Evolutionary conservation across 2,888 invertebrate genomes (phyloP).

Genomic region (Clostera curtula): DNA sequence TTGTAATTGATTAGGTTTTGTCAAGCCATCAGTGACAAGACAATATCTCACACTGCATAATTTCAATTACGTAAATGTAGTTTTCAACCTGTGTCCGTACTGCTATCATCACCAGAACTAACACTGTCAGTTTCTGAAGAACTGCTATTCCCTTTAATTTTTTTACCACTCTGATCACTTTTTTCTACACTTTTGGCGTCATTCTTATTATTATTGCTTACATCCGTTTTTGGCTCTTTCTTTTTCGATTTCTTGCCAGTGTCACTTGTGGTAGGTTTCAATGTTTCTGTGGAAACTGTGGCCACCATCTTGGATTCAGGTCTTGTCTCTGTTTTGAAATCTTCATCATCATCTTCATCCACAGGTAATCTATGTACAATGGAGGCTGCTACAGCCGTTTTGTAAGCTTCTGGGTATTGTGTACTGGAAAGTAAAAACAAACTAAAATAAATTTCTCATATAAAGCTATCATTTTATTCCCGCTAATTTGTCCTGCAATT

Average conservation of each 20-base stretch:
- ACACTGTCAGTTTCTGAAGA: conserved; percentile 78
- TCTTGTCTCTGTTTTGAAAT: conserved; percentile 40
- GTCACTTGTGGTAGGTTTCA: conserved; percentile 54
- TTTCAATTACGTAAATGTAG: conserved; percentile 1
- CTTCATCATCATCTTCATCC: conserved; percentile 53
- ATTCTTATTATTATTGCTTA: conserved; percentile 41
- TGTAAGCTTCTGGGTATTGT: conserved; percentile 81
- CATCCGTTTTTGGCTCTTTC: conserved; percentile 30
- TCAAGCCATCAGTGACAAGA: no score
- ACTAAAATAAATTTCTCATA: conserved; percentile 3
- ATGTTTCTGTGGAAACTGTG: conserved; percentile 62
- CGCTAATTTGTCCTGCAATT: no score
- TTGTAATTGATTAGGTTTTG: no score
- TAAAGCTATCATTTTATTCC: no score
- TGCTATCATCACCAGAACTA: conserved; percentile 79
- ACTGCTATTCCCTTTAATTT: conserved; percentile 51
- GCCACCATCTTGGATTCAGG: conserved; percentile 61
- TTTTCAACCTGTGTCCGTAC: conserved; percentile 74
- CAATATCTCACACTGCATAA: no score
- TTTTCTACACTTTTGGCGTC: conserved; percentile 31
- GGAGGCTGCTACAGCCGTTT: conserved; percentile 73
- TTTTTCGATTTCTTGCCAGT: conserved; percentile 41
- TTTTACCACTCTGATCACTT: conserved; percentile 24
- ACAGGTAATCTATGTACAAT: conserved; percentile 55
- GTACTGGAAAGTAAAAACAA: conserved; percentile 44